Evolutionary conservation across 2,888 invertebrate genomes (phyloP).

Genomic region (Dolomedes plantarius): DNA sequence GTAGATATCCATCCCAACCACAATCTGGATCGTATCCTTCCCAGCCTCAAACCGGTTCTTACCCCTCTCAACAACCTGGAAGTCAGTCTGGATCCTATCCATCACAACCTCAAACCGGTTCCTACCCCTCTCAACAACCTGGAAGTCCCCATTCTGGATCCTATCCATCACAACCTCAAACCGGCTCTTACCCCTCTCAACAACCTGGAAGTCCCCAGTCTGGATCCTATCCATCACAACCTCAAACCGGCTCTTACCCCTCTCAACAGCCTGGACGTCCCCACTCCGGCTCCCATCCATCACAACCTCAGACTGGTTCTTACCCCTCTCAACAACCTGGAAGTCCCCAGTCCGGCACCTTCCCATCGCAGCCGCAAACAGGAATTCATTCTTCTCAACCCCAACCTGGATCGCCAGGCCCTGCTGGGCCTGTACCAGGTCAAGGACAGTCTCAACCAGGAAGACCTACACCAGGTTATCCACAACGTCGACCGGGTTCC

Average conservation of each 20-base stretch:
- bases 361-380: conserved; percentile 9
- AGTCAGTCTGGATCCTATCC: background rate
- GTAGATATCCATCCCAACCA: background rate
- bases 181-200: background rate
- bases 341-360: background rate
- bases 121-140: background rate
- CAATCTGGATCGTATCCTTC: background rate
- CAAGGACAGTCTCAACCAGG: background rate
- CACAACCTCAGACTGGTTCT: background rate
- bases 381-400: background rate
- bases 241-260: background rate
- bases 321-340: background rate
- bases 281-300: background rate
- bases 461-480: background rate
- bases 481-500: background rate
- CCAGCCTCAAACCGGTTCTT: conserved; percentile 2
- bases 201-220: background rate
- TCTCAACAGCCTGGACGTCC: background rate
- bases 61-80: conserved; percentile 9
- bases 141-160: background rate
- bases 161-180: background rate
- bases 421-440: background rate
- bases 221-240: background rate
- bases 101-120: conserved; percentile 12
- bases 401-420: background rate